phyloP scores from a whole-genome alignment of 2,888 invertebrate genomes.

The Leptopterna dolabrata region DNA sequence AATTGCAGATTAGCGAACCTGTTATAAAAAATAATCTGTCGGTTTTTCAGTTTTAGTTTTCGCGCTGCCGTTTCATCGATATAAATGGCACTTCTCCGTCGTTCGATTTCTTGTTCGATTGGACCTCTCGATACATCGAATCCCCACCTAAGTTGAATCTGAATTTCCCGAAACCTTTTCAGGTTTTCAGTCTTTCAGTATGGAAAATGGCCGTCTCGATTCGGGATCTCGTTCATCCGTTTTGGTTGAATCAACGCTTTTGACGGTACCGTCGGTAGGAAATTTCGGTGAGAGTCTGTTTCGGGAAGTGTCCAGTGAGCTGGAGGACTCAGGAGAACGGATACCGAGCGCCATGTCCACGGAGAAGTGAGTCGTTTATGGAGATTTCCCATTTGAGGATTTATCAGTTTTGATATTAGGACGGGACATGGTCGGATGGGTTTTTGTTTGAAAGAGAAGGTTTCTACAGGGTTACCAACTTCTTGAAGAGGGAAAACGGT shows the following conservation, averaged over 20 bases:
- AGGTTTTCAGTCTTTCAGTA: not conserved
- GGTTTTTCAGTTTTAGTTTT: too few relatives aligned
- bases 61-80: too few relatives aligned
- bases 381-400: too few relatives aligned
- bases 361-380: constrained; percentile 19
- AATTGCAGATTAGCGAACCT: too few relatives aligned
- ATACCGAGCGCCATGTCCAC: not conserved
- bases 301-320: not conserved
- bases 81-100: not conserved
- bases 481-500: too few relatives aligned
- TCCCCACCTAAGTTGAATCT: not conserved
- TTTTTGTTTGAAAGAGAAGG: not conserved
- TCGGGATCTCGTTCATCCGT: not conserved
- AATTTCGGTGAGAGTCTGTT: not conserved
- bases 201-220: constrained; percentile 41
- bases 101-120: not conserved
- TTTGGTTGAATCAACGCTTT: not conserved
- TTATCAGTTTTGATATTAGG: not conserved
- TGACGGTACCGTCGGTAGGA: not conserved
- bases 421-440: not conserved
- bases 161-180: not conserved
- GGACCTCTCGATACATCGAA: not conserved
- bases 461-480: not conserved
- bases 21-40: too few relatives aligned
- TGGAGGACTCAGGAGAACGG: not conserved